Evolutionary conservation across 2,888 invertebrate species (phyloP).

Genomic region (Cataglyphis cursor): DNA sequence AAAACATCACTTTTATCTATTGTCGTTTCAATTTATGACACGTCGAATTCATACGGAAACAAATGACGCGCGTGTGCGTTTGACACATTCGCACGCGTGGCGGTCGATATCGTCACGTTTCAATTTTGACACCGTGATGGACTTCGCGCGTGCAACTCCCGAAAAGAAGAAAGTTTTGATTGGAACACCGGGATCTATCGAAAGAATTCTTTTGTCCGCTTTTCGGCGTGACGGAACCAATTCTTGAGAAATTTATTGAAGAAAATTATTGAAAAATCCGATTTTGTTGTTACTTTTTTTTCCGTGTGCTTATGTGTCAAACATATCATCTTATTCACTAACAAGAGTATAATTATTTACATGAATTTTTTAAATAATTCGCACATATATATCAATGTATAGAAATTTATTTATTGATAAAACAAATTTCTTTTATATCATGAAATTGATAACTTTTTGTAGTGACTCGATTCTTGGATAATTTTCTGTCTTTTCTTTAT

Average conservation of each 20-base stretch:
- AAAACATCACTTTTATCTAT: not conserved
- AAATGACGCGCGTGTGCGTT: constrained; percentile 20
- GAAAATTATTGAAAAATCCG: constrained; percentile 48
- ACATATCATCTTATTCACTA: not conserved
- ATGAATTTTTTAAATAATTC: not conserved
- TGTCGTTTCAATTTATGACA: constrained; percentile 32
- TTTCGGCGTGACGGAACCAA: constrained; percentile 61
- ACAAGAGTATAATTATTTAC: not conserved
- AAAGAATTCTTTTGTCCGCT: constrained; percentile 70
- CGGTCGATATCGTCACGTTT: constrained; percentile 79
- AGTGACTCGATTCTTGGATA: not conserved
- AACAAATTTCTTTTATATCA: not conserved
- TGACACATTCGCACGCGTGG: constrained; percentile 51
- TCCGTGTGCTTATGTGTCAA: not conserved
- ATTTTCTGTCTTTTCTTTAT: not conserved
- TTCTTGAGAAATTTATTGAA: constrained; percentile 58
- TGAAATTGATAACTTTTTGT: not conserved
- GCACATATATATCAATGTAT: not conserved
- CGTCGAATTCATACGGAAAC: constrained; percentile 6
- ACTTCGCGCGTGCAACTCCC: constrained; percentile 69
- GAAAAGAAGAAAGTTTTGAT: constrained; percentile 73
- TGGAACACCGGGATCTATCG: constrained; percentile 69
- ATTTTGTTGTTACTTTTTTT: not conserved
- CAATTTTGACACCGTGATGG: constrained; percentile 80
- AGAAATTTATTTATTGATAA: not conserved